A percentile compares a stretch with the other conserved stretches of the same genome.
phyloP scores from a whole-genome alignment of 1,140 invertebrate genomes.

The Marisa cornuarietis region DNA sequence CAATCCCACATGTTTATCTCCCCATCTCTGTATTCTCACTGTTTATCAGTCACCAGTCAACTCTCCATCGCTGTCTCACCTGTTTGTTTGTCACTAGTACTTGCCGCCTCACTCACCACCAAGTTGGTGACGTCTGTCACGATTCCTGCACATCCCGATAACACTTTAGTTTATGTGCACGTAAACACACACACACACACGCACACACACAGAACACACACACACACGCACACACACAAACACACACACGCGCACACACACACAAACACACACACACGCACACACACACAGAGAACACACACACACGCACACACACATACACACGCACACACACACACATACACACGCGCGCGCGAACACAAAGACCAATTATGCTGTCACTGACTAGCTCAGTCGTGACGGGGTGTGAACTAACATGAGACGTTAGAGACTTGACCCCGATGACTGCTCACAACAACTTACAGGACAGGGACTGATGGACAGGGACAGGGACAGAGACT shows the following conservation, averaged over 20 bases:
- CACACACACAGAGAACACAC: not conserved
- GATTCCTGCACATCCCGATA: constrained; percentile 6
- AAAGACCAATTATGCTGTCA: too few relatives aligned
- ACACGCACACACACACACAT: not conserved
- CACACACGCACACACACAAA: not conserved
- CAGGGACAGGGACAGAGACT: too few relatives aligned
- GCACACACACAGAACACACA: not conserved
- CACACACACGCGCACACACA: constrained; percentile 3
- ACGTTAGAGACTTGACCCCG: too few relatives aligned
- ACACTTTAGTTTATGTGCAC: too few relatives aligned
- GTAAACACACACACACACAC: too few relatives aligned
- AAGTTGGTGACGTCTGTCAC: constrained; percentile 36
- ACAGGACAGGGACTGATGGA: too few relatives aligned
- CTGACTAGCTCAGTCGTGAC: too few relatives aligned
- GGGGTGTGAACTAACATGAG: too few relatives aligned
- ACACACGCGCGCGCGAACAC: not conserved
- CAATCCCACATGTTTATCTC: not conserved
- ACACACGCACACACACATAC: not conserved
- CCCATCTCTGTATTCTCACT: not conserved
- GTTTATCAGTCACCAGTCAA: not conserved
- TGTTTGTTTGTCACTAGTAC: constrained; percentile 23
- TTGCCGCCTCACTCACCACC: constrained; percentile 18
- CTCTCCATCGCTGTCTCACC: constrained; percentile 3
- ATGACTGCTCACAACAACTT: too few relatives aligned
- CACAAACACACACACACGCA: not conserved